These are phyloP conservation scores for Drosophila histrio DNA, from an alignment of 2,888 invertebrate species.

Conservation along the genomic window DNA sequence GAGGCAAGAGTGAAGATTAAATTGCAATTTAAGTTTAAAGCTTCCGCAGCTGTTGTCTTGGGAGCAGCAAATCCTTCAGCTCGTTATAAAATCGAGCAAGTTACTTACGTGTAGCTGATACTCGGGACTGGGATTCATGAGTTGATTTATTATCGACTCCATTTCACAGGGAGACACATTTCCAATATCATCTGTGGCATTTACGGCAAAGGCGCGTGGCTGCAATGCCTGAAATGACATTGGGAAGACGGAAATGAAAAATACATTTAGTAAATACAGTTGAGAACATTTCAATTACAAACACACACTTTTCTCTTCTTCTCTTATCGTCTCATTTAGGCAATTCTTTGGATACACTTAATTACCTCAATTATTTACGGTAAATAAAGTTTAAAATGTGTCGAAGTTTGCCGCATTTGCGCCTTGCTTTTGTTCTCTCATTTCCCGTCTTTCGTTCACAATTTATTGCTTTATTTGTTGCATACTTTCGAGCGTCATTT, in stretches of 20 bases:
- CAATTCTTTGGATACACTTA: slow-evolving; percentile 23
- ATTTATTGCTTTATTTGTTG: slow-evolving; percentile 55
- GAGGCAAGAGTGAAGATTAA: neutral
- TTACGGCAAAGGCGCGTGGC: slow-evolving; percentile 66
- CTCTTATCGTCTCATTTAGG: neutral
- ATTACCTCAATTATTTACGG: slow-evolving; percentile 59
- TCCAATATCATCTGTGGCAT: slow-evolving; percentile 78
- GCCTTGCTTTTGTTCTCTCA: neutral
- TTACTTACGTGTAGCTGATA: slow-evolving; percentile 84
- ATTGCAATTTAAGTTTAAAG: slow-evolving; percentile 49
- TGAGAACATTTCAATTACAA: slow-evolving; percentile 46
- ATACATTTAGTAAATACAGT: slow-evolving; percentile 15
- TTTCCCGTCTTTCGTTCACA: neutral
- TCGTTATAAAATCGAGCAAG: slow-evolving; percentile 21
- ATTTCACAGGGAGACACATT: slow-evolving; percentile 82
- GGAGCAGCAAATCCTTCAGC: slow-evolving; percentile 30
- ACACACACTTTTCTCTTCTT: neutral
- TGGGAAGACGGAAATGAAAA: slow-evolving; percentile 9
- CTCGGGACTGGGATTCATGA: slow-evolving; percentile 83
- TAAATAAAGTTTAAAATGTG: slow-evolving; percentile 63
- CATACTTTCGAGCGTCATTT: slow-evolving; percentile 45
- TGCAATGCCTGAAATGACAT: slow-evolving; percentile 72
- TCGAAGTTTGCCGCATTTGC: slow-evolving; percentile 54
- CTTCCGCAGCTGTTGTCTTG: slow-evolving; percentile 41
- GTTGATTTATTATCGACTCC: slow-evolving; percentile 83